Conservation (phyloP, 2,113 vertebrate genomes). For the Pterocles gutturalis region DNA sequence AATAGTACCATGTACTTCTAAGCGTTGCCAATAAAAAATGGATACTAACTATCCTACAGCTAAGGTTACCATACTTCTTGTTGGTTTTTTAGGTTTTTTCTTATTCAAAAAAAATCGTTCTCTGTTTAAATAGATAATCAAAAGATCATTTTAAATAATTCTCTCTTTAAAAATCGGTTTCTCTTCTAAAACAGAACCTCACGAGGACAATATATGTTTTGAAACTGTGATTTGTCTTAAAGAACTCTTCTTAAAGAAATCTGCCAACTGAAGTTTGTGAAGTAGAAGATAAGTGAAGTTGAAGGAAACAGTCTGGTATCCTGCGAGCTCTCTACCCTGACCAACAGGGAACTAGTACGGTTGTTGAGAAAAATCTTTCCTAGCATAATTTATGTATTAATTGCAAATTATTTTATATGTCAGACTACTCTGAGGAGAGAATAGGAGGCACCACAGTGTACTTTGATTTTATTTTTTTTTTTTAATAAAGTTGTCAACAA, state of each 20-base stretch:
- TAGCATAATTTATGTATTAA: not conserved
- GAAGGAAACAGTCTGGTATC: not conserved
- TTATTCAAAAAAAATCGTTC: not conserved
- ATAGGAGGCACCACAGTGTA: not conserved
- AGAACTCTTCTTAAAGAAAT: not conserved
- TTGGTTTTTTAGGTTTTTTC: not conserved
- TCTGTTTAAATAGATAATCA: not conserved
- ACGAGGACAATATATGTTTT: not conserved
- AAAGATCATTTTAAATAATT: not conserved
- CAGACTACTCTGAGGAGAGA: not conserved
- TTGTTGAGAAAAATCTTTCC: not conserved
- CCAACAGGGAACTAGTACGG: not conserved
- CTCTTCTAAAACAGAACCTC: not conserved
- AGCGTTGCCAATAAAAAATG: conserved; percentile 10
- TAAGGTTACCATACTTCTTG: conserved; percentile 21
- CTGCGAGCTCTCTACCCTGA: not conserved
- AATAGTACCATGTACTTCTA: conserved; percentile 12
- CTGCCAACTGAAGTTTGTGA: not conserved
- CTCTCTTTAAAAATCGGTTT: not conserved
- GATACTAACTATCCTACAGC: not conserved
- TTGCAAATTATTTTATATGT: not conserved
- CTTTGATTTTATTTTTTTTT: not conserved
- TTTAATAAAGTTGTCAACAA: not conserved
- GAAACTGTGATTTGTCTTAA: not conserved
- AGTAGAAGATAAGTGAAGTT: not conserved